These are phyloP conservation scores for Parazoanthus swiftii DNA, from an alignment of 92 coral and sea anemone species.

Conservation along the genomic window DNA sequence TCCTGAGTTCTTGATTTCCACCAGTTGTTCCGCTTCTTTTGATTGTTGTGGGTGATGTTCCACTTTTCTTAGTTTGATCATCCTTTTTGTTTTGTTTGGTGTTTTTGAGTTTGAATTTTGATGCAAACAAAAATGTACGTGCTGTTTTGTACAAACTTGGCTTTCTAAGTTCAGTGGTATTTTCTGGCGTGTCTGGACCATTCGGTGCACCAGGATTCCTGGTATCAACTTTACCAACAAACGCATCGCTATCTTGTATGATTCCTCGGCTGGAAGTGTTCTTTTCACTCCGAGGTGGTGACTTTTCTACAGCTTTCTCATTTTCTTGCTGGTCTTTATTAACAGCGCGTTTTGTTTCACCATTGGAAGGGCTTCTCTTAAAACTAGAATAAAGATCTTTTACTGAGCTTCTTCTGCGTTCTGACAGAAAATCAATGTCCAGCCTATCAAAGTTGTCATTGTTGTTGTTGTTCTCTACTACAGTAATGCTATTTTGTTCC, in stretches of 20 bases:
- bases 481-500: not conserved
- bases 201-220: not conserved
- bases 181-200: not conserved
- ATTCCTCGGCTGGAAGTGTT: not conserved
- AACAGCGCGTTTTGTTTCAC: not conserved
- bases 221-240: not conserved
- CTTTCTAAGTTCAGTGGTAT: not conserved
- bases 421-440: not conserved
- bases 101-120: constrained; percentile 52
- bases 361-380: not conserved
- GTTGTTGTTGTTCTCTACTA: not conserved
- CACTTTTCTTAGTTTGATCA: not conserved
- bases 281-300: not conserved
- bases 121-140: constrained; percentile 59
- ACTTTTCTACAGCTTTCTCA: not conserved
- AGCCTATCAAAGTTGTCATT: not conserved
- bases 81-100: not conserved
- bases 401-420: not conserved
- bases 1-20: constrained; percentile 5
- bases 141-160: constrained; percentile 46
- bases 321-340: not conserved
- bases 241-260: not conserved
- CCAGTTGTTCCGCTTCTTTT: not conserved
- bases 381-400: constrained; percentile 17
- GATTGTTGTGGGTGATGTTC: not conserved